Evolutionary conservation across 2,797 vertebrate genomes (phyloP).

Genomic region (Acanthurus leucopareius): DNA sequence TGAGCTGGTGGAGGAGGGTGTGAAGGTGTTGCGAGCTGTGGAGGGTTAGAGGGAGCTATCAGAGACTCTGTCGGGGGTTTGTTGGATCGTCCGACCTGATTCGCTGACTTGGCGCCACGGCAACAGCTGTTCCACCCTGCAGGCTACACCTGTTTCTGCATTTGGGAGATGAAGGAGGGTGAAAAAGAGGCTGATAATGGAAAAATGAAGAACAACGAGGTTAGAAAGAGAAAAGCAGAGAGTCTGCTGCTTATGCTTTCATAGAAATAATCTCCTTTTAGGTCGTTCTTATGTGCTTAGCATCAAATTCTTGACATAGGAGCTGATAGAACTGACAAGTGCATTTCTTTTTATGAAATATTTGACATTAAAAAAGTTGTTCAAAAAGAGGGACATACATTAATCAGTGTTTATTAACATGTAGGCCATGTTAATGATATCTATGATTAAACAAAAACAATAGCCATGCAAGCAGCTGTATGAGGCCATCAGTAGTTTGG

Average conservation of each 20-base stretch:
- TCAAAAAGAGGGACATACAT: neutral
- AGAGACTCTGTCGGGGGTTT: neutral
- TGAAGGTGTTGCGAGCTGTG: constrained; percentile 12
- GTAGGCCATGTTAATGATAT: neutral
- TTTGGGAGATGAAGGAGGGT: neutral
- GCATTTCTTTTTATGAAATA: neutral
- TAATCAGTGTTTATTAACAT: neutral
- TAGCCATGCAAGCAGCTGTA: too few relatives aligned
- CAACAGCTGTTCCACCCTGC: constrained; percentile 70
- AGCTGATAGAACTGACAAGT: neutral
- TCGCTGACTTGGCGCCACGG: constrained; percentile 49
- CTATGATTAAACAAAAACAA: neutral
- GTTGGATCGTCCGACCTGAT: constrained; percentile 24
- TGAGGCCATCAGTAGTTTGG: neutral
- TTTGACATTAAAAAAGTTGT: neutral
- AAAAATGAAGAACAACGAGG: neutral
- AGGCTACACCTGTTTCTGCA: constrained; percentile 63
- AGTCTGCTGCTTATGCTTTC: neutral
- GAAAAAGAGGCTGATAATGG: constrained; percentile 5
- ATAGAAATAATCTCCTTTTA: neutral
- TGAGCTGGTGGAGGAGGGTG: constrained; percentile 7
- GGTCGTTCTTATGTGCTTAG: neutral
- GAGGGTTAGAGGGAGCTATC: constrained; percentile 10
- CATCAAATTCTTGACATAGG: neutral
- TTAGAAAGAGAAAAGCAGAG: neutral